Conservation (phyloP, 2,888 invertebrate species). For the Pimpla rufipes region DNA sequence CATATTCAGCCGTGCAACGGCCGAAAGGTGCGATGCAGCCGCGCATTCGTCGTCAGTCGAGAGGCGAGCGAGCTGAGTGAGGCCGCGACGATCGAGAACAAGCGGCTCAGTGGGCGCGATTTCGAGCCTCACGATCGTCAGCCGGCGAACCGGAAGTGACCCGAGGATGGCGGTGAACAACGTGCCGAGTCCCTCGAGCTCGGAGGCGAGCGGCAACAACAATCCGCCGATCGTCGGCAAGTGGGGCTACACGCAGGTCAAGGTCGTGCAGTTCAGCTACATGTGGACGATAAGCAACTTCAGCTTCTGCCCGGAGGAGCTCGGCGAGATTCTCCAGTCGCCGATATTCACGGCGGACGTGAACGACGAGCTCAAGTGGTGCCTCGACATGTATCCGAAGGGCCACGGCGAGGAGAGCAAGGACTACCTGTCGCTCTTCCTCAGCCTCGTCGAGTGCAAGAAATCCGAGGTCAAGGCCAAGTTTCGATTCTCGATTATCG, state of each 20-base stretch:
- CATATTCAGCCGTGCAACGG: background rate
- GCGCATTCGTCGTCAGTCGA: background rate
- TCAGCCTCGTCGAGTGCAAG: conserved; percentile 18
- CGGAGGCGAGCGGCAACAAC: background rate
- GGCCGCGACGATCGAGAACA: no score
- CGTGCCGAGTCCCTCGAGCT: background rate
- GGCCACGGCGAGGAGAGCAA: conserved; percentile 36
- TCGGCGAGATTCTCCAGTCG: conserved; percentile 29
- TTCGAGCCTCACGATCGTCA: background rate
- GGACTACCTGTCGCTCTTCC: conserved; percentile 37
- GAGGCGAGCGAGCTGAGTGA: no score
- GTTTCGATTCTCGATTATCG: conserved; percentile 32
- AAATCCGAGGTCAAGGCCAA: conserved; percentile 32
- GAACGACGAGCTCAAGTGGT: conserved; percentile 29
- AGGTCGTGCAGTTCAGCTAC: conserved; percentile 26
- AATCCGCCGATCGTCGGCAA: background rate
- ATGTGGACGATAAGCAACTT: conserved; percentile 47
- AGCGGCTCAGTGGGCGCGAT: background rate
- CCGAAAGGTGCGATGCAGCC: background rate
- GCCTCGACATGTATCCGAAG: conserved; percentile 32
- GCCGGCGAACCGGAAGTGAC: no score
- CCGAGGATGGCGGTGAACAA: conserved; percentile 23
- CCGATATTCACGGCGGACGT: conserved; percentile 14
- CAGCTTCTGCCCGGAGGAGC: conserved; percentile 30
- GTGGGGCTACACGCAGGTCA: conserved; percentile 32